phyloP scores from a whole-genome alignment of 2,113 vertebrate species.

The Chionomys nivalis region DNA sequence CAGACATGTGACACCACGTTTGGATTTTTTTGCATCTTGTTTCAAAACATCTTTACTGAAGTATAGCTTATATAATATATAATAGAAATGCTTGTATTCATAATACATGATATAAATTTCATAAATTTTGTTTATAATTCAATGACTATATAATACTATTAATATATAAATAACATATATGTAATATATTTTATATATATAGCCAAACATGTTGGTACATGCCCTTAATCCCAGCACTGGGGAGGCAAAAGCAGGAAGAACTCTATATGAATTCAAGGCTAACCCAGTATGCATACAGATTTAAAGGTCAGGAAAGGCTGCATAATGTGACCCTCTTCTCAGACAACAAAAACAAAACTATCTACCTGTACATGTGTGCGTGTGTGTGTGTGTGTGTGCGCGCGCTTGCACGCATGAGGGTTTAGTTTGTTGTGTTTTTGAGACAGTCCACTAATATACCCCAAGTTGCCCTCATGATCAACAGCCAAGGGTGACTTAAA shows the following conservation, averaged over 20 bases:
- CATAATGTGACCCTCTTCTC: background rate
- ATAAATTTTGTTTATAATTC: background rate
- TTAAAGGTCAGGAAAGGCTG: background rate
- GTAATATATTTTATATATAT: background rate
- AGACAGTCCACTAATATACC: background rate
- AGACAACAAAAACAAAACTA: background rate
- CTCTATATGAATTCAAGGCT: background rate
- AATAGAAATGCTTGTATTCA: background rate
- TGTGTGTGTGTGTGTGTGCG: background rate
- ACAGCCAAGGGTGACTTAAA: background rate
- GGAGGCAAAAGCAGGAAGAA: background rate
- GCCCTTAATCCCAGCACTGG: background rate
- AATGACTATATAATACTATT: background rate
- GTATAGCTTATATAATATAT: background rate
- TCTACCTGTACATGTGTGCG: background rate
- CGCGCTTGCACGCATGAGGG: accelerated
- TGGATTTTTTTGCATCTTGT: background rate
- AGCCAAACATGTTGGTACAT: background rate
- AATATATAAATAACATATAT: background rate
- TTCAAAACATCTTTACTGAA: background rate
- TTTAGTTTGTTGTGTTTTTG: background rate
- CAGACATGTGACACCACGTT: background rate
- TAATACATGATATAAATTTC: background rate
- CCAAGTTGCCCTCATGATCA: background rate
- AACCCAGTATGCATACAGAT: background rate